A percentile compares a stretch with the other conserved stretches of the same genome.
Conservation (phyloP, 2,888 invertebrate genomes). For the Melanotus villosus region DNA sequence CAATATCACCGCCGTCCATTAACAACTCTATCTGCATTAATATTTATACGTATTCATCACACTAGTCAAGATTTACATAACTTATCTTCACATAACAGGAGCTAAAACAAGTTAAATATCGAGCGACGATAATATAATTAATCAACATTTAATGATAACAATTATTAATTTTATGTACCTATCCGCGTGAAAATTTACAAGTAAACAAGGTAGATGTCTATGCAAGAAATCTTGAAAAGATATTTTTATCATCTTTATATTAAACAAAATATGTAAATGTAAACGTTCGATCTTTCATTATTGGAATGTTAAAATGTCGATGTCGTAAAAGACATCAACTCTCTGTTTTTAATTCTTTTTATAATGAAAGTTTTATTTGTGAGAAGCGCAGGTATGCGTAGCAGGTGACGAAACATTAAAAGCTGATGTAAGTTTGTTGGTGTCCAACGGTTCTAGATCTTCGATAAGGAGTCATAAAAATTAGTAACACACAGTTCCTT, state of each 20-base stretch:
- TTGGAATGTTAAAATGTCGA: conserved; percentile 9
- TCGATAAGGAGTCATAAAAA: conserved; percentile 52
- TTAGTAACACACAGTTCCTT: conserved; percentile 50
- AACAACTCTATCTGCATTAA: conserved; percentile 47
- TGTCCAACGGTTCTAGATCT: conserved; percentile 48
- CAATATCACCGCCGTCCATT: conserved; percentile 26
- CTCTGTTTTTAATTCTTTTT: conserved; percentile 21
- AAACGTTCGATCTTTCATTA: conserved; percentile 13
- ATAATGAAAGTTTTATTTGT: conserved; percentile 41
- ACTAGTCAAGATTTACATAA: conserved; percentile 48
- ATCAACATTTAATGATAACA: background rate
- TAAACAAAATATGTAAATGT: conserved; percentile 23
- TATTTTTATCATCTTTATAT: conserved; percentile 6
- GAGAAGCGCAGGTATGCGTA: conserved; percentile 41
- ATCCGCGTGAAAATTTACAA: conserved; percentile 16
- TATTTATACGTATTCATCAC: conserved; percentile 46
- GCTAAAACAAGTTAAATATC: conserved; percentile 45
- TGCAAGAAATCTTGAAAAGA: background rate
- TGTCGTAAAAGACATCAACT: conserved; percentile 15
- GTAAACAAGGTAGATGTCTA: conserved; percentile 19
- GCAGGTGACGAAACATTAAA: conserved; percentile 49
- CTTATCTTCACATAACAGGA: conserved; percentile 47
- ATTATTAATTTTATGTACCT: conserved; percentile 17
- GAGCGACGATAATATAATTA: conserved; percentile 39
- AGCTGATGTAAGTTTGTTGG: conserved; percentile 46